Conservation (phyloP, 2,888 invertebrate species). For the Diadegma fenestrale region DNA sequence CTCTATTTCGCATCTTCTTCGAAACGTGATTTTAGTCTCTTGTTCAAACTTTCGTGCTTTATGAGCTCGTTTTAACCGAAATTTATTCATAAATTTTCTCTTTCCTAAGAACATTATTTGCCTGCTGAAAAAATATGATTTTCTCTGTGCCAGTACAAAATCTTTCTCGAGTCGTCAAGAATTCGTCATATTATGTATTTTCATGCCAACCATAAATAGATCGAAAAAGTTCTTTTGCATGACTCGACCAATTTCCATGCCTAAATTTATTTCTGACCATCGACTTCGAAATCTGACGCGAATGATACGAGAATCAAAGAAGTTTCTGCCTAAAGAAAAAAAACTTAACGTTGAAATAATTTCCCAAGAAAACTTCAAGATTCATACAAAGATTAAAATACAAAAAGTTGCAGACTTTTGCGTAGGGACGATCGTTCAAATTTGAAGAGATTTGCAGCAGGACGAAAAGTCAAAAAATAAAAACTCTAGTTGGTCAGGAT, state of each 20-base stretch:
- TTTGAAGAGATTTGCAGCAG: no score
- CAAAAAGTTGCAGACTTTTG: conserved; percentile 27
- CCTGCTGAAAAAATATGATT: conserved; percentile 31
- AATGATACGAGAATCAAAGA: not conserved
- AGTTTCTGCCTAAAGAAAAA: not conserved
- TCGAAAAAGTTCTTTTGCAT: not conserved
- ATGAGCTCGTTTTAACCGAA: conserved; percentile 73
- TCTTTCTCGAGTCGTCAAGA: not conserved
- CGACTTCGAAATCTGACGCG: not conserved
- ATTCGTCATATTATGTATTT: conserved; percentile 4
- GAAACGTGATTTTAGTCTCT: conserved; percentile 41
- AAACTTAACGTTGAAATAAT: not conserved
- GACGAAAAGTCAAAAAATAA: conserved; percentile 19
- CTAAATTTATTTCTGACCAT: not conserved
- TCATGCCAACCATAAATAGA: not conserved
- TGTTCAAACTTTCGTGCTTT: conserved; percentile 66
- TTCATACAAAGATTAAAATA: conserved; percentile 8
- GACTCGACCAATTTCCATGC: not conserved
- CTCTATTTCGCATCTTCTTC: conserved; percentile 51
- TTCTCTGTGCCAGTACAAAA: not conserved
- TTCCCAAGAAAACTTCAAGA: not conserved
- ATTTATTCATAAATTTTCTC: conserved; percentile 70
- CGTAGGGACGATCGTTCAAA: not conserved
- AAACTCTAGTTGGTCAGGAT: conserved; percentile 23
- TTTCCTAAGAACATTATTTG: conserved; percentile 26